A percentile compares a stretch with the other conserved stretches of the same genome.
phyloP scores from a whole-genome alignment of 2,888 invertebrate species.

The Diloba caeruleocephala region DNA sequence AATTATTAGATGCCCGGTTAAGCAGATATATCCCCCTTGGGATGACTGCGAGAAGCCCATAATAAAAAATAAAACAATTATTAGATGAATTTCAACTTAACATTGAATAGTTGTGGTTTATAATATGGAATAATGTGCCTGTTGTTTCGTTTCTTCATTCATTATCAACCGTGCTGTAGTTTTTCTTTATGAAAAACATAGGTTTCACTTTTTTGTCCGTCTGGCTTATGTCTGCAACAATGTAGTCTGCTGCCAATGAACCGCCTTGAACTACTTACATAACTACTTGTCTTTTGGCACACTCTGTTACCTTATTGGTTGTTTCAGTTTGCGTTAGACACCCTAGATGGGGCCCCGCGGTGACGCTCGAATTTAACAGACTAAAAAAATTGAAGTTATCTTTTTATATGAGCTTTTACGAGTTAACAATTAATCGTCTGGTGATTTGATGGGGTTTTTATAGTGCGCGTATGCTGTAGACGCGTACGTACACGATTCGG shows the following conservation, averaged over 20 bases:
- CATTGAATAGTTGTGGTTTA: conserved; percentile 30
- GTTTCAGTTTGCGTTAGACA: conserved; percentile 50
- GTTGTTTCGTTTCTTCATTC: conserved; percentile 53
- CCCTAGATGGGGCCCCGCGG: conserved; percentile 59
- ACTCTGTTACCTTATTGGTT: conserved; percentile 62
- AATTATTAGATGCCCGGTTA: conserved; percentile 32
- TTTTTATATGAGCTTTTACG: conserved; percentile 50
- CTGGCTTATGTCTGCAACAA: conserved; percentile 82
- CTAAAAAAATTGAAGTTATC: conserved; percentile 44
- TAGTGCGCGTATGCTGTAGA: conserved; percentile 25
- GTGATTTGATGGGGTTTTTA: conserved; percentile 46
- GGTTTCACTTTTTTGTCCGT: conserved; percentile 87
- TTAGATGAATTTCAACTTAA: conserved; percentile 33
- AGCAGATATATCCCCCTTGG: no score
- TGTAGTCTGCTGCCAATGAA: conserved; percentile 80
- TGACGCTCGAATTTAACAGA: conserved; percentile 41
- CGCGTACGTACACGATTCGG: conserved; percentile 16
- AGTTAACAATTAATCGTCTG: conserved; percentile 45
- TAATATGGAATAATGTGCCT: conserved; percentile 34
- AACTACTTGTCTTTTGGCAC: conserved; percentile 65
- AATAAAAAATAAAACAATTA: no score
- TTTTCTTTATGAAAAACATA: conserved; percentile 73
- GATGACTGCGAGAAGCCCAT: no score
- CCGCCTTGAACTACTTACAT: conserved; percentile 87
- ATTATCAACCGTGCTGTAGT: conserved; percentile 48